Evolutionary conservation across 92 coral and sea anemone species (phyloP).

Genomic region (Ricordea florida): DNA sequence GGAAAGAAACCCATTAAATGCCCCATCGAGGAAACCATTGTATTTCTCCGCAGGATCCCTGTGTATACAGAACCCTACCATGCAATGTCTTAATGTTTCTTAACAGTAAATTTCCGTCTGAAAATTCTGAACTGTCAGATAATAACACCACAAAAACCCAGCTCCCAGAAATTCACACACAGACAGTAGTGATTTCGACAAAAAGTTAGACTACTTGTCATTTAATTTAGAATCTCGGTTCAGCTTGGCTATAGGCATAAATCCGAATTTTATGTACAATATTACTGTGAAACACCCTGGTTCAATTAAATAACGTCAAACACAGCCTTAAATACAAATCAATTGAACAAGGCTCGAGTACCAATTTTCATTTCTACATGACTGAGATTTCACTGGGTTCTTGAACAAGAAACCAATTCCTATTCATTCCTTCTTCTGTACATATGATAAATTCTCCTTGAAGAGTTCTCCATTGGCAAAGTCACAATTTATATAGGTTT

Average conservation of each 20-base stretch:
- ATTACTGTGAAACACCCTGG: neutral
- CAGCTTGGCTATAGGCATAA: neutral
- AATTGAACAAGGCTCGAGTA: conserved; percentile 14
- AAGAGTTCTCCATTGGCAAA: neutral
- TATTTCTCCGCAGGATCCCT: conserved; percentile 34
- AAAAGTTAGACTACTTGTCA: neutral
- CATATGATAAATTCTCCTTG: too few relatives aligned
- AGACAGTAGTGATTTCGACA: too few relatives aligned
- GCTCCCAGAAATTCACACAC: neutral
- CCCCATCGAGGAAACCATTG: conserved; percentile 55
- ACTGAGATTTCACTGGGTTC: neutral
- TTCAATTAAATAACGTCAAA: conserved; percentile 43
- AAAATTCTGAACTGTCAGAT: conserved; percentile 16
- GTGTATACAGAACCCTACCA: conserved; percentile 33
- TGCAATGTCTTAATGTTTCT: conserved; percentile 24
- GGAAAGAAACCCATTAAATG: conserved; percentile 13
- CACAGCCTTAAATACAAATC: conserved; percentile 20
- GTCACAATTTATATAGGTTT: neutral
- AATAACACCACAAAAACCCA: neutral
- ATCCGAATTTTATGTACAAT: conserved; percentile 27
- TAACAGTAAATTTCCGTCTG: too few relatives aligned
- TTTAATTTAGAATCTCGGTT: conserved; percentile 20
- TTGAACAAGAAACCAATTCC: neutral
- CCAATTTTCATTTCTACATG: neutral
- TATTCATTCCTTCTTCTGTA: neutral